Evolutionary conservation across 2,888 invertebrate species (phyloP), one percentile per base, ranked within the genome.

Genomic region (Cryptophagus acutangulus): DNA sequence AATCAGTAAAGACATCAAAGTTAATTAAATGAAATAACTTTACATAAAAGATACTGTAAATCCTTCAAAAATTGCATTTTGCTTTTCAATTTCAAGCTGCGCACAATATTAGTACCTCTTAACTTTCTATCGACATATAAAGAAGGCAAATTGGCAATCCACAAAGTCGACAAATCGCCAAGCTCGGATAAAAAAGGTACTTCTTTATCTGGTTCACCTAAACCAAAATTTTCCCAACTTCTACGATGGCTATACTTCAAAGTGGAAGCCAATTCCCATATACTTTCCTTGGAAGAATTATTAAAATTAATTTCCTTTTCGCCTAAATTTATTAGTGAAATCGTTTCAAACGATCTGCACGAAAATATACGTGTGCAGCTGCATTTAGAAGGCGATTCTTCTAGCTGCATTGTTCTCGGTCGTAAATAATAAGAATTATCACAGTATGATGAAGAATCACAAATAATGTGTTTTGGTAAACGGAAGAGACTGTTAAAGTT

Each of bases 211-310:
- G 65, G 59, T 38, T 57, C 59, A 8, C 59, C 44, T 46, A 57
- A 55, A n/a, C 66, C 64, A 50, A 57, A 61, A 28, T 52, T 54
- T 50, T 69, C 69, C 69, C 69, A 69, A 17, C 56, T 67, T 41
- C 56, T 58, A 28, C 59, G 52, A 17, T 54, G 41, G 33, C 50
- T 55, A 18, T 52, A 56, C 28, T 52, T 46, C 17, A 54, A 44
- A 40, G 51, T 53, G 1, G 57, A 53, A 2, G 53, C 66, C 13
- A 59, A 40, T 31, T 66, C 66, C 14, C 9, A 33, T 15, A 14
- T 13, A 14, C 16, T 15, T 15, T 33, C 15, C 16, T 10, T 33
- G 5, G 16, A 13, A 33, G 9, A 33, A 6, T 33, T 12, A 5
- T 6, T 12, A 29, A 6, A 6, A 6, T 29, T 29, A 5, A 29